Evolutionary conservation across 2,113 vertebrate species (phyloP), one percentile per base, ranked within the genome.

Genomic region (Poicephalus gulielmi): DNA sequence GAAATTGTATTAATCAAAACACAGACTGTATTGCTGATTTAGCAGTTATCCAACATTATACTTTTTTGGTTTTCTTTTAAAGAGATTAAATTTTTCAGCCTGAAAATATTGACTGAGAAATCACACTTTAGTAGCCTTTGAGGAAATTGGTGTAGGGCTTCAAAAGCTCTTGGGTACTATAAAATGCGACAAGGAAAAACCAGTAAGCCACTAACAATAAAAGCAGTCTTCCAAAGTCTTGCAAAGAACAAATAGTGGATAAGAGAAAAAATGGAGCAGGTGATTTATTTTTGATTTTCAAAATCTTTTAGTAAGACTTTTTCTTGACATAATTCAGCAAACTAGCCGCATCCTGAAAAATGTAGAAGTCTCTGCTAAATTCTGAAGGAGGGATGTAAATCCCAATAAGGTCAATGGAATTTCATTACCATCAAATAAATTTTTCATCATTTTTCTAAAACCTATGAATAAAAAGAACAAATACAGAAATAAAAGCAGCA

Each of bases 361-460:
- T 46, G 17, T 50, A 31, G 33, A 84, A 83, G 77, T 23, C 13
- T 94, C 35, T 74, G 18, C 37, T 77, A 43, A 81, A 74, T 83
- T 83, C 75, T 90, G 50, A 83, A 86, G 43, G 27, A 93, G 53
- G 23, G 6, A 6, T 70, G 41, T 86, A 93, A 94, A 93, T 83
- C 46, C 43, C 22, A 39, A 37, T 33, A 62, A 91, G 46, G 78
- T 80, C 53, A 93, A 67, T 59, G 43, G 17, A 92, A 83, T 95
- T 88, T 71, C 49, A 67, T 95, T 95, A 59, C 43, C 33, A 37
- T 55, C 12, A 68, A 88, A 86, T 47, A 63, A 2, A 39, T 78
- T 79, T 90, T 95, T 89, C 69, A 89, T 41, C n/a, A 49, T 94
- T 95, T 86, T 86, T 39, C 64, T 92, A 30, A 75, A 88, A 82